Evolutionary conservation across 2,113 vertebrate species (phyloP), one percentile per base, ranked within the genome.

Genomic region (Azemiops feae): DNA sequence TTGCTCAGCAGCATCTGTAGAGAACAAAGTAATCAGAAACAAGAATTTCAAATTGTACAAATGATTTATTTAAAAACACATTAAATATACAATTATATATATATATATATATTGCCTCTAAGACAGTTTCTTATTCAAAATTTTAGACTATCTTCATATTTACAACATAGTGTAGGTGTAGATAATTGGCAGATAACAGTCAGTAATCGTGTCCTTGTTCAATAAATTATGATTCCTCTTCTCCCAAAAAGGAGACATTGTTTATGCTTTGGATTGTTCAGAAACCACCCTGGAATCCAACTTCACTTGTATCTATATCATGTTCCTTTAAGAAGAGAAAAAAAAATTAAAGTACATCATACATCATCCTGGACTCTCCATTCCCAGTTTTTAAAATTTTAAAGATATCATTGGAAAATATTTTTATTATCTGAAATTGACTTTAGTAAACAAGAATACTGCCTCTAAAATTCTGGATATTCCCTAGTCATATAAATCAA

Each of bases 251-350:
- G 87, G 81, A 45, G 88, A 86, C 85, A 30, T 91, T 93, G 87
- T 92, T 90, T 23, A 27, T 43, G 25, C 45, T 39, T 5, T 12
- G 34, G 93, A 94, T 92, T 89, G 53, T 39, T 97, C 97, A 97
- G 95, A 93, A 97, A 92, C 93, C 91, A 9, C 54, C 96, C 94
- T 97, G 97, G 95, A 98, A 97, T 87, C 50, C 97, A 69, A 96
- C 94, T 93, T 98, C 98, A 10, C 97, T 97, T 47, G 98, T 97
- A 94, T 99, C 98, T 1, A 97, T 91, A 27, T 99, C 98, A 0
- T 98, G 98, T 53, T 99, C 98, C 99, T 99, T 89, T 81, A 94
- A 25, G 3, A 95, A 50, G 0, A 47, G 20, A 2, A 89, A 92
- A 7, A 89, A 93, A 93, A 87, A 91, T 39, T 69, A 43, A 20